Evolutionary conservation across 2,113 vertebrate genomes (phyloP), one percentile per base, ranked within the genome.

Genomic region (Takifugu flavidus): DNA sequence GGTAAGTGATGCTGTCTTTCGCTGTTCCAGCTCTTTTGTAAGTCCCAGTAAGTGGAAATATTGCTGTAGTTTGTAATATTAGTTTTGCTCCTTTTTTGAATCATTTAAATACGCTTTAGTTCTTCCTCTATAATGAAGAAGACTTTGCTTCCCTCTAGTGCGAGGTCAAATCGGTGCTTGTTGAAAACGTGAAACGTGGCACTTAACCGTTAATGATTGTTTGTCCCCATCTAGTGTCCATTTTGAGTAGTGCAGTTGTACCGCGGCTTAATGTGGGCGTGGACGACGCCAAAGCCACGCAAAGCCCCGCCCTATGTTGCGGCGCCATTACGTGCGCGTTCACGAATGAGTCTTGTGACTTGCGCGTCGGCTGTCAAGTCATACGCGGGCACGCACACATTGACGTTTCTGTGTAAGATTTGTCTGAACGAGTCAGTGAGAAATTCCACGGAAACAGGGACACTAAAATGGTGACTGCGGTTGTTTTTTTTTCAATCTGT

Each of bases 271-370:
- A 39, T 6, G 11, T 39, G 34, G 34, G 34, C 8, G 34, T 39
- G 8, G 11, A 47, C 45, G n/a, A 47, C 45, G 45, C 45, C 14
- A 47, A 47, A 47, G 8, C 45, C 13, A n/a, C 5, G 12, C n/a
- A 47, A 53, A 8, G 55, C 1, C 7, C 34, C 34, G 34, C 34
- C 34, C 11, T 52, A 51, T 28, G 28, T 51, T 39, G 67, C 28
- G 60, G 13, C 25, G 13, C 25, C 67, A 73, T 28, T 55, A 77
- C 86, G 86, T 86, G 77, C 85, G 85, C 83, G 86, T 56, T 65
- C 85, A 61, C 67, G 62, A 26, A 0, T 1, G 59, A 42, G 55
- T 64, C 79, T 60, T 54, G 59, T 74, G 73, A 79, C 56, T 62
- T 53, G 0, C 69, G 67, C 80, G 67, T 80, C 67, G 80, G 73